Evolutionary conservation across 2,888 invertebrate genomes (phyloP).

Genomic region (Xanthorhoe spadicearia): DNA sequence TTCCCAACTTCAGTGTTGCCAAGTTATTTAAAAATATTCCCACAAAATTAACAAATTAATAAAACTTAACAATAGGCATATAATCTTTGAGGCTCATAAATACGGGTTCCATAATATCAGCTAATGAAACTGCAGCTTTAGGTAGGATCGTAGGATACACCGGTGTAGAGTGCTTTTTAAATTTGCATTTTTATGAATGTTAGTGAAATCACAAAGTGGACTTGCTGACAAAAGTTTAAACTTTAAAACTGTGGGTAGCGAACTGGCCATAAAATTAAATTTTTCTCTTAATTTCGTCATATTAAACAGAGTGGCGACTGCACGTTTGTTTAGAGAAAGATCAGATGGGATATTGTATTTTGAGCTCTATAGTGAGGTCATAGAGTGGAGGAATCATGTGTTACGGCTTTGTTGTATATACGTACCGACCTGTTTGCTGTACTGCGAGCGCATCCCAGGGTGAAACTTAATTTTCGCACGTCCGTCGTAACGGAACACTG

Average conservation of each 20-base stretch:
- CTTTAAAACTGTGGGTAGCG: conserved; percentile 36
- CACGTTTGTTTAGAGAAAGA: conserved; percentile 32
- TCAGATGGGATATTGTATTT: conserved; percentile 21
- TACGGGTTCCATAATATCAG: neutral
- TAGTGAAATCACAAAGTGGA: conserved; percentile 32
- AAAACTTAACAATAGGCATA: neutral
- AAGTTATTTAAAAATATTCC: too few relatives aligned
- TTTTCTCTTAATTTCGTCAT: conserved; percentile 56
- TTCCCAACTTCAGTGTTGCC: too few relatives aligned
- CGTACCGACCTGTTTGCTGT: conserved; percentile 21
- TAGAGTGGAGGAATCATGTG: conserved; percentile 38
- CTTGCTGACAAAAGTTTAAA: conserved; percentile 34
- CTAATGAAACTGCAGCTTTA: conserved; percentile 3
- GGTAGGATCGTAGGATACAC: neutral
- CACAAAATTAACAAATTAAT: too few relatives aligned
- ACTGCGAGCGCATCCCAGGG: conserved; percentile 45
- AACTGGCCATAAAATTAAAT: conserved; percentile 52
- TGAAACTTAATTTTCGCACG: conserved; percentile 62
- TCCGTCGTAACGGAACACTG: conserved; percentile 55
- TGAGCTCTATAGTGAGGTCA: conserved; percentile 35
- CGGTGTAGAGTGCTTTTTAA: conserved; percentile 25
- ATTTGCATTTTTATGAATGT: conserved; percentile 33
- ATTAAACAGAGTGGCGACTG: conserved; percentile 48
- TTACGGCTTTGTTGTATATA: conserved; percentile 16
- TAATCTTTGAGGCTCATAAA: neutral